Evolutionary conservation across 1,140 invertebrate species (phyloP).

Genomic region (Eurosta solidaginis): DNA sequence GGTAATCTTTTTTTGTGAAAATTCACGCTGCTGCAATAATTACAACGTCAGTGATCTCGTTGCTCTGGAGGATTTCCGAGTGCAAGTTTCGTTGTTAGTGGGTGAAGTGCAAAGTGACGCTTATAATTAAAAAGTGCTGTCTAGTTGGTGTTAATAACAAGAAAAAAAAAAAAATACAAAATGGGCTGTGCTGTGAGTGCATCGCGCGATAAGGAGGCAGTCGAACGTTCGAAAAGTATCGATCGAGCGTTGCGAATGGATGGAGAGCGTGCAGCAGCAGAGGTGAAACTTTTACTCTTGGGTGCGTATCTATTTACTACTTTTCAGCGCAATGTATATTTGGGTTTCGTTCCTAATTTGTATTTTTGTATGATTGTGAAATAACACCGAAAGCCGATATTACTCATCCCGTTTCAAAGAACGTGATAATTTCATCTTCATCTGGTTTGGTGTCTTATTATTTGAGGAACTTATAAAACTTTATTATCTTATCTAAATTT

Average conservation of each 20-base stretch:
- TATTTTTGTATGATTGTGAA: background rate
- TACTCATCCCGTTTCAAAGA: background rate
- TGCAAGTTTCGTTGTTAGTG: background rate
- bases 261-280: constrained; percentile 81
- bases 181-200: constrained; percentile 83
- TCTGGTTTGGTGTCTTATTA: background rate
- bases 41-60: background rate
- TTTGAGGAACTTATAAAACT: background rate
- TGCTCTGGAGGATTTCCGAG: background rate
- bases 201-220: constrained; percentile 80
- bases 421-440: background rate
- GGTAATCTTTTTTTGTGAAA: background rate
- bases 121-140: constrained; percentile 25
- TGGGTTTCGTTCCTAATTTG: too few relatives aligned
- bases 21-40: background rate
- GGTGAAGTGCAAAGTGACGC: background rate
- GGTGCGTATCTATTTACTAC: constrained; percentile 65
- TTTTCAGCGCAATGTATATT: too few relatives aligned
- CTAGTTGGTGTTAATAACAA: background rate
- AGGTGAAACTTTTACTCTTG: constrained; percentile 86
- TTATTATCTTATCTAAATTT: too few relatives aligned
- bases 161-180: constrained; percentile 26
- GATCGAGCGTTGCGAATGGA: constrained; percentile 83
- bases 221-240: constrained; percentile 85
- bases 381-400: background rate